Base-by-base conservation (phyloP, 2,113 vertebrate species). In the Syngnathus typhle region DNA sequence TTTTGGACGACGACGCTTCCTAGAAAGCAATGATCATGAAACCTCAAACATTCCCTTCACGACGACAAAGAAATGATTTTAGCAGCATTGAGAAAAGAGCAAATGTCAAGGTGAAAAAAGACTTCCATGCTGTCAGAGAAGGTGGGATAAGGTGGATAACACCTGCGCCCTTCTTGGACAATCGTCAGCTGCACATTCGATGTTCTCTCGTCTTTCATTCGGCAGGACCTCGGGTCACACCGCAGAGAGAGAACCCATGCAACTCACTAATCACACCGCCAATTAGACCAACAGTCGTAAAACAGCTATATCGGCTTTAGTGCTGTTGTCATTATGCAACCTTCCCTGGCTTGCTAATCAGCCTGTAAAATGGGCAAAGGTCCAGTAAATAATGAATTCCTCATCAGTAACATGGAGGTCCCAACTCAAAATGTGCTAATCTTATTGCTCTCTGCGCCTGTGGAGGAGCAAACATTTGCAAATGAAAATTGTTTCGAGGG, bases 201-300 rank as follows among this genome's bases (percentile, higher is more conserved):
- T 21, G 71, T 61, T 70, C 77, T 69, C 79, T 75, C 38, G 49
- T 54, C 70, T 72, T 66, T 62, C 0, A 3, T 55, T 72, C 76
- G 72, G 78, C 70, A n/a, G 44, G 71, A 81, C 75, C 75, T 82
- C 71, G 6, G 84, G 71, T 71, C 82, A 82, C 73, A 77, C 78
- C 75, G 80, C 79, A 79, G 67, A 69, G 71, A 18, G 49, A 77
- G 77, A 65, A 56, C 63, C 73, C 71, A 63, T 72, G 76, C 82
- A 78, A 78, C 82, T 84, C 83, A 86, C 85, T 87, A 91, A 89
- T 90, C 89, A 90, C 85, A 79, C 75, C 82, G 39, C 84, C 84
- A 86, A 89, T 89, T 89, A 88, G 87, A 23, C 74, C 75, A 76
- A 74, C 85, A 83, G 46, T 80, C 85, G 86, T 89, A 89, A 84